Evolutionary conservation across 2,888 invertebrate species (phyloP).

Genomic region (Polydrusus pterygomalis): DNA sequence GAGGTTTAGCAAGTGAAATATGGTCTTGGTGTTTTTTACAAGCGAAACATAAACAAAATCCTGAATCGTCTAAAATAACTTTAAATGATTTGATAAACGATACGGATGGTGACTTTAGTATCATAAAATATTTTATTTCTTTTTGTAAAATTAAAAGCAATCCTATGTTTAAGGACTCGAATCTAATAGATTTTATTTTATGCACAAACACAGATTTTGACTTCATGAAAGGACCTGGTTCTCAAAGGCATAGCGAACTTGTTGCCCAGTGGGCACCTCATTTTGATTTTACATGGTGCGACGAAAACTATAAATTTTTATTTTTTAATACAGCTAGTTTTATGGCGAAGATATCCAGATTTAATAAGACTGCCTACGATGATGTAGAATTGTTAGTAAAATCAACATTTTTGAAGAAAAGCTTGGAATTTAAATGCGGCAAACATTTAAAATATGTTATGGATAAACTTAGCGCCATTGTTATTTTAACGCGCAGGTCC

Average conservation of each 20-base stretch:
- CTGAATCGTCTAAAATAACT: conserved; percentile 21
- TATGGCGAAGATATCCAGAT: neutral
- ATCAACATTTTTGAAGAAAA: conserved; percentile 11
- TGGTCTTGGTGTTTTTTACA: conserved; percentile 49
- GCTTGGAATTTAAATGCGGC: conserved; percentile 6
- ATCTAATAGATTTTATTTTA: conserved; percentile 49
- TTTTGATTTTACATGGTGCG: neutral
- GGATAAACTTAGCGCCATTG: conserved; percentile 7
- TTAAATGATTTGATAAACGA: conserved; percentile 31
- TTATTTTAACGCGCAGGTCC: neutral
- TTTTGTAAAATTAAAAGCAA: conserved; percentile 51
- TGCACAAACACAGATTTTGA: conserved; percentile 53
- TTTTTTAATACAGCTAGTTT: neutral
- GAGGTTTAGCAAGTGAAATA: conserved; percentile 14
- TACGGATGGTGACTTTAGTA: conserved; percentile 37
- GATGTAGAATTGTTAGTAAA: conserved; percentile 4
- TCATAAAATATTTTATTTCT: conserved; percentile 53
- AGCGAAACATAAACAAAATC: conserved; percentile 50
- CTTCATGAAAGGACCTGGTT: neutral
- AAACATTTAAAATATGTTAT: conserved; percentile 1
- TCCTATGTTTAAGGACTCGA: conserved; percentile 28
- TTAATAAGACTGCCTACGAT: neutral
- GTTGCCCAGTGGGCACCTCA: neutral
- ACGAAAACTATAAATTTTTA: neutral
- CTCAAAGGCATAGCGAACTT: conserved; percentile 10